phyloP scores from a whole-genome alignment of 37 sponge, comb jelly and placozoan genomes.

The Oopsacas minuta region DNA sequence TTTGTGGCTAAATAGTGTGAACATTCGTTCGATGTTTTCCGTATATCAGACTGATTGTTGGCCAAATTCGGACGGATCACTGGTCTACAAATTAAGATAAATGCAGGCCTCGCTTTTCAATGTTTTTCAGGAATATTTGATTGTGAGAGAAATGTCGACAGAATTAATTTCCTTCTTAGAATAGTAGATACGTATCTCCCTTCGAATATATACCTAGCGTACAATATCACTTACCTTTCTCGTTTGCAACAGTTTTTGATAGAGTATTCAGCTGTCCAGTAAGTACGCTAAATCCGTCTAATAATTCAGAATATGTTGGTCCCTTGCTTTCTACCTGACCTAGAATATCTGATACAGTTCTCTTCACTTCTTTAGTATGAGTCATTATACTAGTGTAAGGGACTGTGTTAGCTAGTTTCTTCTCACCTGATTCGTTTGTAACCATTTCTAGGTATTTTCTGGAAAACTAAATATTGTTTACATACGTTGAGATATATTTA shows the following conservation, averaged over 20 bases:
- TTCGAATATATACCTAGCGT: neutral
- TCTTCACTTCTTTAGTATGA: neutral
- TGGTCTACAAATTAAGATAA: too few relatives aligned
- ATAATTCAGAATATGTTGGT: neutral
- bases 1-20: too few relatives aligned
- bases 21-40: too few relatives aligned
- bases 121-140: too few relatives aligned
- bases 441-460: neutral
- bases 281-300: neutral
- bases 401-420: neutral
- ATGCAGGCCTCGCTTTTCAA: too few relatives aligned
- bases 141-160: too few relatives aligned
- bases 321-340: neutral
- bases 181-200: too few relatives aligned
- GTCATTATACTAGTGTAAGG: neutral
- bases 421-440: neutral
- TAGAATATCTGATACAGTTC: neutral
- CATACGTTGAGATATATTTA: too few relatives aligned
- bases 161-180: too few relatives aligned
- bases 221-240: neutral
- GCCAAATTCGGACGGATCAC: too few relatives aligned
- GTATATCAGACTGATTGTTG: too few relatives aligned
- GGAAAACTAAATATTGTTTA: too few relatives aligned
- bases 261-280: neutral
- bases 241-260: neutral